Evolutionary conservation across 2,888 invertebrate species (phyloP).

Genomic region (Epinotia brunnichana): DNA sequence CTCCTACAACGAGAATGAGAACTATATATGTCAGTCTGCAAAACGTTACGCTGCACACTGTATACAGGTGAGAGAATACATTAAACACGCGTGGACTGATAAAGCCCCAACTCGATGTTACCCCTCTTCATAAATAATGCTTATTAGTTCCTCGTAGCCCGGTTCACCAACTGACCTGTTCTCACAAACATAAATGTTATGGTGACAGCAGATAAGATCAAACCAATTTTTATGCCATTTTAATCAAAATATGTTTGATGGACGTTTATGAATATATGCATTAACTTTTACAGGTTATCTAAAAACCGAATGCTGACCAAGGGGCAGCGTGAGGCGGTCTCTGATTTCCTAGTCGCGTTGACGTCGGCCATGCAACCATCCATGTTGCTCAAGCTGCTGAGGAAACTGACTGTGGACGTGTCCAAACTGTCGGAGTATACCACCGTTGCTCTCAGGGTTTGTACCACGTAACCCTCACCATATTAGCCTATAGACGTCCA

Average conservation of each 20-base stretch:
- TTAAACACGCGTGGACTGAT: no score
- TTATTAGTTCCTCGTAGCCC: no score
- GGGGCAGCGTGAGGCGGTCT: constrained; percentile 98
- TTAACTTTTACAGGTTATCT: constrained; percentile 91
- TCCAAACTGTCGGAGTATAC: constrained; percentile 98
- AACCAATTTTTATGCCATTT: no score
- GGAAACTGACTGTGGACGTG: constrained; percentile 98
- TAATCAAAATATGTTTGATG: no score
- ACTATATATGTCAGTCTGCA: constrained; percentile 96
- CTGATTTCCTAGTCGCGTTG: constrained; percentile 98
- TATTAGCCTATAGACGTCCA: no score
- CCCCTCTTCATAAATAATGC: no score
- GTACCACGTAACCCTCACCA: no score
- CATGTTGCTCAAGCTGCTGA: constrained; percentile 96
- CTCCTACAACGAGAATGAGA: constrained; percentile 98
- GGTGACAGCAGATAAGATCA: no score
- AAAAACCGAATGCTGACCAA: constrained; percentile 98
- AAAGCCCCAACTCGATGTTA: no score
- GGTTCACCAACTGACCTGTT: no score
- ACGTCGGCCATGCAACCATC: constrained; percentile 99
- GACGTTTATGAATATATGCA: no score
- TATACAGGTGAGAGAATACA: constrained; percentile 85
- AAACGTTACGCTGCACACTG: constrained; percentile 98
- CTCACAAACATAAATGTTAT: no score
- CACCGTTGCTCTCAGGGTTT: constrained; percentile 96